Conservation (phyloP, 2,888 invertebrate genomes). For the Globia sparganii region DNA sequence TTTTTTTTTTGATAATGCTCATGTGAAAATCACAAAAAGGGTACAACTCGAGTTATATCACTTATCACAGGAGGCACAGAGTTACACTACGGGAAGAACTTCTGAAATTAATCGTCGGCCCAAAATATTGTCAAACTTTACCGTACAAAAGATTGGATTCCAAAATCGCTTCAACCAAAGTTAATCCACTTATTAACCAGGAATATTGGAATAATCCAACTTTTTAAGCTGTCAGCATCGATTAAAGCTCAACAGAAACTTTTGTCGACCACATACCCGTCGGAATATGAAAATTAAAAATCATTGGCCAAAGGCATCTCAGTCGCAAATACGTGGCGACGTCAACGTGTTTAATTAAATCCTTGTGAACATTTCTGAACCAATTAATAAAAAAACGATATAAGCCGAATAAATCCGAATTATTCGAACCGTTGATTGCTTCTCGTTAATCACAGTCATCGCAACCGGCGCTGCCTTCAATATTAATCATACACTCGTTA, state of each 20-base stretch:
- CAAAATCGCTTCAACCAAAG: constrained; percentile 8
- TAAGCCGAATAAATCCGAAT: constrained; percentile 76
- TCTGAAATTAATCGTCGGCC: neutral
- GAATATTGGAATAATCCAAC: constrained; percentile 30
- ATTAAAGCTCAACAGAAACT: constrained; percentile 43
- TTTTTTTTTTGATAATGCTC: no score
- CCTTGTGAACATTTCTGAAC: constrained; percentile 55
- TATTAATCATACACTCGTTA: constrained; percentile 84
- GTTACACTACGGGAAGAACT: neutral
- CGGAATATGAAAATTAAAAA: constrained; percentile 52
- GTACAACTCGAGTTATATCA: no score
- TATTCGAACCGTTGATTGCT: constrained; percentile 80
- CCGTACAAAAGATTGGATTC: constrained; percentile 4
- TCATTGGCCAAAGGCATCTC: constrained; percentile 21
- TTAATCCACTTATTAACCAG: constrained; percentile 33
- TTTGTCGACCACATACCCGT: constrained; percentile 20
- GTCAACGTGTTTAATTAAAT: constrained; percentile 60
- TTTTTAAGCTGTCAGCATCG: constrained; percentile 42
- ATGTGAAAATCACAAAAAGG: no score
- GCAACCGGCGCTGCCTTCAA: constrained; percentile 75
- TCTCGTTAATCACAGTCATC: constrained; percentile 83
- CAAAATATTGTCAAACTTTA: neutral
- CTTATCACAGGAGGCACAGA: no score
- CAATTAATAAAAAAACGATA: constrained; percentile 68
- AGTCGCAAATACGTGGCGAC: constrained; percentile 33